phyloP scores from a whole-genome alignment of 2,888 invertebrate genomes.

The Pristionchus arcanus region DNA sequence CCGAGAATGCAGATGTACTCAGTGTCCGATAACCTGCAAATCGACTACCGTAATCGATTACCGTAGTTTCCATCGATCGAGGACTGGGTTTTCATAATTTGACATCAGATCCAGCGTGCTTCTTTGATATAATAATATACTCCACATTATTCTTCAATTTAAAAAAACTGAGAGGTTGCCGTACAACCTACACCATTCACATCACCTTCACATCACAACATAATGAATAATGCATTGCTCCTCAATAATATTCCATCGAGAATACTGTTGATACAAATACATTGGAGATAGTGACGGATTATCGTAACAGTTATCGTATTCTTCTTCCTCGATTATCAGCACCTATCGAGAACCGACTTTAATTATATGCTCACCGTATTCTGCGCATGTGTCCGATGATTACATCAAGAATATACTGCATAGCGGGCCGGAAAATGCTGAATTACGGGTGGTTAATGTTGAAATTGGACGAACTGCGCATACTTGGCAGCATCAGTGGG shows the following conservation, averaged over 20 bases:
- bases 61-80: neutral
- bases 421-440: slow-evolving; percentile 74
- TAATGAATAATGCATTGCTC: too few relatives aligned
- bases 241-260: too few relatives aligned
- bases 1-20: slow-evolving; percentile 73
- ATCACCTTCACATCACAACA: neutral
- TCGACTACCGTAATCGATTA: neutral
- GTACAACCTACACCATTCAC: neutral
- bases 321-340: too few relatives aligned
- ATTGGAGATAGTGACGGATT: too few relatives aligned
- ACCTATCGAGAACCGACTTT: too few relatives aligned
- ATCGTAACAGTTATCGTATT: too few relatives aligned
- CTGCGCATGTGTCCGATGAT: slow-evolving; percentile 74
- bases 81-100: neutral
- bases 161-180: neutral
- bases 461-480: slow-evolving; percentile 23
- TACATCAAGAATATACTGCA: slow-evolving; percentile 73
- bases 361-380: slow-evolving; percentile 52
- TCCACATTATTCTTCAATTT: too few relatives aligned
- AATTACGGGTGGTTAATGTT: slow-evolving; percentile 45
- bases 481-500: slow-evolving; percentile 74
- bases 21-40: slow-evolving; percentile 66
- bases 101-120: too few relatives aligned
- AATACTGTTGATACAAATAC: too few relatives aligned
- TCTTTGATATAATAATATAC: too few relatives aligned